Evolutionary conservation across 1,140 invertebrate species (phyloP).

Genomic region (Saccostrea echinata): DNA sequence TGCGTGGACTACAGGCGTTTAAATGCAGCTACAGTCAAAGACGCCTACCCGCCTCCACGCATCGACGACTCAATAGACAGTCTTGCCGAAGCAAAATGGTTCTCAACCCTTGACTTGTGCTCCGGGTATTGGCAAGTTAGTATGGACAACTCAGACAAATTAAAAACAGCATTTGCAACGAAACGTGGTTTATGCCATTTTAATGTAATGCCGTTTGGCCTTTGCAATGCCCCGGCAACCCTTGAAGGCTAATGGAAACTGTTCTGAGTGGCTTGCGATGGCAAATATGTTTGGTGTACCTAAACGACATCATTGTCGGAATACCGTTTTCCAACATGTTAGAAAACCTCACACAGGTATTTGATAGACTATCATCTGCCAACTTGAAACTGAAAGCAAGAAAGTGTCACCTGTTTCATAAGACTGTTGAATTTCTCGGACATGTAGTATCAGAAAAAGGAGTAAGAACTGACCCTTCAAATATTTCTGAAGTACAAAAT

Average conservation of each 20-base stretch:
- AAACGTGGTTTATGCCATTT: not conserved
- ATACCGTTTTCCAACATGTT: slow-evolving; percentile 46
- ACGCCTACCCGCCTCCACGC: slow-evolving; percentile 45
- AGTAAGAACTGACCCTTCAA: slow-evolving; percentile 52
- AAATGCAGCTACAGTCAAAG: slow-evolving; percentile 54
- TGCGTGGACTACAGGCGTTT: slow-evolving; percentile 80
- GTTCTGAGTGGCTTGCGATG: slow-evolving; percentile 56
- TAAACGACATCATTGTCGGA: slow-evolving; percentile 60
- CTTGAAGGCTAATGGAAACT: slow-evolving; percentile 66
- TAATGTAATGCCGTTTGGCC: slow-evolving; percentile 61
- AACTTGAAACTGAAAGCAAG: slow-evolving; percentile 53
- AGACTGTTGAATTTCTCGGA: slow-evolving; percentile 52
- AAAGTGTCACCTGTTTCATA: slow-evolving; percentile 57
- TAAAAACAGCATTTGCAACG: slow-evolving; percentile 45
- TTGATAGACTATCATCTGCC: slow-evolving; percentile 44
- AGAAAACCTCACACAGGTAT: slow-evolving; percentile 42
- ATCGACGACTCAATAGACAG: slow-evolving; percentile 44
- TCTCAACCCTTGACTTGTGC: slow-evolving; percentile 29
- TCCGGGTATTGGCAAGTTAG: slow-evolving; percentile 44
- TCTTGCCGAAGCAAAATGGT: slow-evolving; percentile 34
- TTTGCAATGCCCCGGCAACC: slow-evolving; percentile 58
- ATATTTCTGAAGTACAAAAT: slow-evolving; percentile 49
- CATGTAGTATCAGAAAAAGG: slow-evolving; percentile 49
- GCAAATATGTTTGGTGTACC: slow-evolving; percentile 47
- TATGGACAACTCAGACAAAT: slow-evolving; percentile 7